Base-by-base conservation (phyloP, 2,888 invertebrate species). In the Melanchra persicariae region DNA sequence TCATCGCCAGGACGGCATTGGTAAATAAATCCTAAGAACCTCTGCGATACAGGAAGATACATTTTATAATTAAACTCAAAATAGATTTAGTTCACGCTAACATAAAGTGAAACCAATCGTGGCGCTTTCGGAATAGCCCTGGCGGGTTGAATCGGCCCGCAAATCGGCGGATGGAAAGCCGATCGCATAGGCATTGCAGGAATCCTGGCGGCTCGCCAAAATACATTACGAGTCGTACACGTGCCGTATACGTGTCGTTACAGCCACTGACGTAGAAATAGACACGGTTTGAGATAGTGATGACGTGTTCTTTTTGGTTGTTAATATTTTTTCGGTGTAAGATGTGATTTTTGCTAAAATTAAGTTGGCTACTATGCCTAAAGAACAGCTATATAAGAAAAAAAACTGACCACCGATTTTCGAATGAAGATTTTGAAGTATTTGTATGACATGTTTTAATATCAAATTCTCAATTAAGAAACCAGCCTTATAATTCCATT, bases 71-170 rank as follows among this genome's bases (percentile, higher is more conserved):
- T 82, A 82, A 81, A 82, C 74, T 65, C 34, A 58, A 80, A 77
- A 82, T 79, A 82, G 64, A 82, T 80, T 79, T 77, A 76, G 83
- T 76, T 85, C 83, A 75, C 80, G 77, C 86, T 78, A 82, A 85
- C 84, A 78, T 72, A 79, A 85, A 87, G 85, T 87, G 88, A 89
- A 89, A 87, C 87, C 89, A 88, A 86, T 89, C 88, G 87, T 81
- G 70, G 84, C 65, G 82, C 81, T 81, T 85, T 81, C 69, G 81
- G 78, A 67, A 87, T 86, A 81, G 85, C 82, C 74, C 82, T 81
- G 83, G 81, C 70, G 68, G 74, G 79, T 78, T 76, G 85, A 82
- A 80, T 85, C 85, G 77, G 70, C 74, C 82, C 81, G 84, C 86
- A 87, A 87, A 87, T 88, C 85, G 87, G 87, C 85, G 87, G 87